These are phyloP conservation scores for Oryzias curvinotus DNA, from an alignment of 2,113 vertebrate genomes.

Conservation along the genomic window DNA sequence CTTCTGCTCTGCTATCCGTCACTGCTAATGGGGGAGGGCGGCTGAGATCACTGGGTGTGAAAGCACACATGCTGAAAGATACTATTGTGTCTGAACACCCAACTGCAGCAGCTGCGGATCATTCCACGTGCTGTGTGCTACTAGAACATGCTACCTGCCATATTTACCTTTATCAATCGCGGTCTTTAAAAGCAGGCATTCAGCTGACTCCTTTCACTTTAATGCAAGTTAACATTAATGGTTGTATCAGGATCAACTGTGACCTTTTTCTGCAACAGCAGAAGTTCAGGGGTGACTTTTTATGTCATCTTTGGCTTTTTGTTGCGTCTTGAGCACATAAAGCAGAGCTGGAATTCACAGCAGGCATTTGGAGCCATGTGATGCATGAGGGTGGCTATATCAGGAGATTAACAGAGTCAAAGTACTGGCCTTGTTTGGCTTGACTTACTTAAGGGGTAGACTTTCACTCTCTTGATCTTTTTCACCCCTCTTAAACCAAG, in stretches of 20 bases:
- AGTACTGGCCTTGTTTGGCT: conserved; percentile 25
- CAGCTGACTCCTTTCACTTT: conserved; percentile 8
- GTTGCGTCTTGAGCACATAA: not conserved
- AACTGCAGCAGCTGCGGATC: not conserved
- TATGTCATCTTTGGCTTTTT: conserved; percentile 5
- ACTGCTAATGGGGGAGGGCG: conserved; percentile 15
- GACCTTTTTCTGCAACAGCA: conserved; percentile 48
- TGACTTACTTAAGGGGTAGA: conserved; percentile 7
- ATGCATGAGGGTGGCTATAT: conserved; percentile 11
- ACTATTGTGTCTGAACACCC: not conserved
- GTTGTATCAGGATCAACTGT: conserved; percentile 42
- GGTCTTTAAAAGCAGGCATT: not conserved
- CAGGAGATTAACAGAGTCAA: conserved; percentile 58
- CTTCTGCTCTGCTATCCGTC: not conserved
- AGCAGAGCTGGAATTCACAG: not conserved
- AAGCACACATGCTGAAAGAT: conserved; percentile 4
- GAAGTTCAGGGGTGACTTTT: conserved; percentile 30
- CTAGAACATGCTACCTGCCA: conserved; percentile 1
- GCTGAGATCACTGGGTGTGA: conserved; percentile 32
- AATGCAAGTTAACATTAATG: conserved; percentile 13
- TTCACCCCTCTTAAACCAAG: conserved; percentile 5
- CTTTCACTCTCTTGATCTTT: conserved; percentile 48
- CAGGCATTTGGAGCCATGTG: conserved; percentile 14
- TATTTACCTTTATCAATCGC: conserved; percentile 1
- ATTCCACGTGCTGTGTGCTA: not conserved